phyloP scores from a whole-genome alignment of 2,888 invertebrate genomes.

The Sympetrum striolatum region DNA sequence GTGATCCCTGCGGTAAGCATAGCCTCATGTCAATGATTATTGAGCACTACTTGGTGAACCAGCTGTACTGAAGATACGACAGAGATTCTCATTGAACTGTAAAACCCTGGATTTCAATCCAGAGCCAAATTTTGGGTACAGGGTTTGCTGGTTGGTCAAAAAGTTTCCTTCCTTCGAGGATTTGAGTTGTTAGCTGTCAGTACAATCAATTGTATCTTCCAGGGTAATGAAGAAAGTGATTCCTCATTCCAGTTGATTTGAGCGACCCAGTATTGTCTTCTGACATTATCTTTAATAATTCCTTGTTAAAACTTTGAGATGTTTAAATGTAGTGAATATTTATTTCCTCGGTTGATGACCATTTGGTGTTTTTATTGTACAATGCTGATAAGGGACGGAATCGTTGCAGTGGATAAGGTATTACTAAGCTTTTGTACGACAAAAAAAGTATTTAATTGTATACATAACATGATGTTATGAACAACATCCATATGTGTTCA shows the following conservation, averaged over 20 bases:
- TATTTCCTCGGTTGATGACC: background rate
- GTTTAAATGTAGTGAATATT: background rate
- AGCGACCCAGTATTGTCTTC: background rate
- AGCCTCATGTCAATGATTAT: conserved; percentile 17
- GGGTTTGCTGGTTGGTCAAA: background rate
- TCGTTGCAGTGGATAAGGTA: background rate
- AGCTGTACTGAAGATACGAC: background rate
- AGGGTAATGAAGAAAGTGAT: background rate
- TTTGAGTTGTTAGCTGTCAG: background rate
- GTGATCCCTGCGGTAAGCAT: background rate
- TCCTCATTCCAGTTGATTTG: background rate
- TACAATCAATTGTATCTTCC: background rate
- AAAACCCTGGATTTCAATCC: background rate
- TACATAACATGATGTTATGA: background rate
- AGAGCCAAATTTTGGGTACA: conserved; percentile 24
- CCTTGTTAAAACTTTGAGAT: background rate
- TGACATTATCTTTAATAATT: background rate
- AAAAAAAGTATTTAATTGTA: background rate
- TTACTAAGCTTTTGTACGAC: background rate
- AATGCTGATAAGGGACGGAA: background rate
- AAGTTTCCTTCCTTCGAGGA: background rate
- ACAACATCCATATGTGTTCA: conserved; percentile 34
- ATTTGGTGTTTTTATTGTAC: background rate
- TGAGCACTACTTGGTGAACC: background rate
- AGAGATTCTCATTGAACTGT: background rate